Base-by-base conservation (phyloP, 2,797 vertebrate species). In the Miichthys miiuy region DNA sequence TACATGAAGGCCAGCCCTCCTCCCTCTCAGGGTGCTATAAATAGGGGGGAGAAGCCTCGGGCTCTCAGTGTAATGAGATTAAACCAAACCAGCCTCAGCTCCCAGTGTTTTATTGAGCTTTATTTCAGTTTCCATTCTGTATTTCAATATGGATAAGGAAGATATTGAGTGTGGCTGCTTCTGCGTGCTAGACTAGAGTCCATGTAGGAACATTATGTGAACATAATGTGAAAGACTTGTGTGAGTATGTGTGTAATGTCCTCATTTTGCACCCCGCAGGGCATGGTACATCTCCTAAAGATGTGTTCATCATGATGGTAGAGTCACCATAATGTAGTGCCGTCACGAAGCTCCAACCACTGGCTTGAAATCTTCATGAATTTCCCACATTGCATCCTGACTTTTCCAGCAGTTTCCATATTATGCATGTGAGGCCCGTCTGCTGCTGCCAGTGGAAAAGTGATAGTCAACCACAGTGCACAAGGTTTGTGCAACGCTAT, bases 1-100 rank as follows among this genome's bases (percentile, higher is more conserved):
- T 75, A 76, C 65, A 83, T 42, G 70, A 66, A 86, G 61, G 50
- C 75, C 5, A 38, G 72, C 80, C 82, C 75, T 83, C 81, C 85
- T 88, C 86, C 86, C 82, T 91, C 78, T 83, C 63, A 85, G 84
- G 80, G 58, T 77, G 89, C 93, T 95, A 95, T 95, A 96, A 94
- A 95, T 95, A 95, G 91, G 80, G 81, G 77, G 72, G 83, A 84
- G 87, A 77, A 84, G 90, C 93, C 92, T 80, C 65, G 57, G 90
- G 94, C 93, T 88, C 82, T 81, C 75, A 80, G 78, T 90, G 88
- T 94, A 95, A 95, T 95, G 90, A 92, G 93, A 95, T 95, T 95
- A 94, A 91, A 94, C 89, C 90, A 87, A 94, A 94, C 90, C 90
- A 93, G 91, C 89, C 79, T 89, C 83, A 70, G 89, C 88, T 93